Evolutionary conservation across 2,888 invertebrate genomes (phyloP).

Genomic region (Himalopsyche japonica): DNA sequence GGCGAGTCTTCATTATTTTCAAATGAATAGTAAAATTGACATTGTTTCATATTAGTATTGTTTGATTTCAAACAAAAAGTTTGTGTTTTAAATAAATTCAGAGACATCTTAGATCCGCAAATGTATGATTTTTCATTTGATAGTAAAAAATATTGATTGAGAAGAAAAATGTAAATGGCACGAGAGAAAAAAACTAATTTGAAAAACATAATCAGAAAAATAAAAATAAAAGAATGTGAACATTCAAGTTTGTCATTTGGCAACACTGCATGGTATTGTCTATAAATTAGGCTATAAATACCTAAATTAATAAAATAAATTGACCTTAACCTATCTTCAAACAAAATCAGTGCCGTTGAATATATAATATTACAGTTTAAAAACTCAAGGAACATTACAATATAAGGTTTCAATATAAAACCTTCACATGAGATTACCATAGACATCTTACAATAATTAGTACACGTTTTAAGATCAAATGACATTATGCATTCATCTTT

Average conservation of each 20-base stretch:
- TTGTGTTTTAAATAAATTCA: neutral
- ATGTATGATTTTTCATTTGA: neutral
- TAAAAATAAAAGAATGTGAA: neutral
- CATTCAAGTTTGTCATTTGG: neutral
- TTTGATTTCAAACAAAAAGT: neutral
- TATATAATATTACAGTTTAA: neutral
- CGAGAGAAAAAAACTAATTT: neutral
- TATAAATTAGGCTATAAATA: neutral
- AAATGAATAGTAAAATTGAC: neutral
- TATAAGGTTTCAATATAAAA: neutral
- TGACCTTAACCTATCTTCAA: neutral
- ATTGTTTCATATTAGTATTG: neutral
- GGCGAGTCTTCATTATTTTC: neutral
- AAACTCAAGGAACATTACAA: neutral
- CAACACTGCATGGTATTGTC: neutral
- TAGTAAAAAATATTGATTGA: neutral
- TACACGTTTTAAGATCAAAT: neutral
- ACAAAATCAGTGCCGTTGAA: neutral
- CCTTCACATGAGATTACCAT: neutral
- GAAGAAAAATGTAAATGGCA: neutral
- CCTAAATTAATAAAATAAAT: neutral
- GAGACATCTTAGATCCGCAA: neutral
- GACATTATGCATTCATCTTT: neutral
- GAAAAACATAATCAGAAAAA: neutral
- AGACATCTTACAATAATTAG: neutral